A percentile compares a stretch with the other conserved stretches of the same genome.
Evolutionary conservation across 2,888 invertebrate genomes (phyloP).

Genomic region (Lamellibrachia satsuma): DNA sequence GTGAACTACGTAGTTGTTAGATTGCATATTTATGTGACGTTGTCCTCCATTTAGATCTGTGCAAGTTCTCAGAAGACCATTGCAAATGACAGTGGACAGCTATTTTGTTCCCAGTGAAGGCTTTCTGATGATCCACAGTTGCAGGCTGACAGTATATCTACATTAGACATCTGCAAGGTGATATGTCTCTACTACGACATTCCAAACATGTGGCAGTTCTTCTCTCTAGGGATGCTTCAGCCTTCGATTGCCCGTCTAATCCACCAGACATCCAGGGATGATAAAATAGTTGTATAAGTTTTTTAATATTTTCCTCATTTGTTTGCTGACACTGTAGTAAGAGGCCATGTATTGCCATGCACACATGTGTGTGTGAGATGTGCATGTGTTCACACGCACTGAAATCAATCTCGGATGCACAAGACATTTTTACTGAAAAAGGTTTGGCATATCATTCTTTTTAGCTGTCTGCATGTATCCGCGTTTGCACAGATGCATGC

Average conservation of each 20-base stretch:
- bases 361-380: not conserved
- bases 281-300: not conserved
- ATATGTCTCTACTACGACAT: not conserved
- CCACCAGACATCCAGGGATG: not conserved
- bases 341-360: not conserved
- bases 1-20: too few species aligned
- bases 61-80: too few species aligned
- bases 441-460: not conserved
- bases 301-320: not conserved
- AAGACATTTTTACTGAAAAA: not conserved
- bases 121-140: not conserved
- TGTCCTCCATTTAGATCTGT: too few species aligned
- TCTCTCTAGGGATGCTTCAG: not conserved
- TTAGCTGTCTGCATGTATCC: not conserved
- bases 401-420: not conserved
- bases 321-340: not conserved
- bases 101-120: not conserved
- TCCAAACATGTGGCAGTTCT: not conserved
- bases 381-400: not conserved
- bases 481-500: not conserved
- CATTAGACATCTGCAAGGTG: not conserved
- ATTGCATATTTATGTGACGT: too few species aligned
- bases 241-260: not conserved
- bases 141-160: not conserved
- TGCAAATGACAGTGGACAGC: too few species aligned